Evolutionary conservation across 35 echinoderm and acorn worm genomes (phyloP).

Genomic region (Anneissia japonica): DNA sequence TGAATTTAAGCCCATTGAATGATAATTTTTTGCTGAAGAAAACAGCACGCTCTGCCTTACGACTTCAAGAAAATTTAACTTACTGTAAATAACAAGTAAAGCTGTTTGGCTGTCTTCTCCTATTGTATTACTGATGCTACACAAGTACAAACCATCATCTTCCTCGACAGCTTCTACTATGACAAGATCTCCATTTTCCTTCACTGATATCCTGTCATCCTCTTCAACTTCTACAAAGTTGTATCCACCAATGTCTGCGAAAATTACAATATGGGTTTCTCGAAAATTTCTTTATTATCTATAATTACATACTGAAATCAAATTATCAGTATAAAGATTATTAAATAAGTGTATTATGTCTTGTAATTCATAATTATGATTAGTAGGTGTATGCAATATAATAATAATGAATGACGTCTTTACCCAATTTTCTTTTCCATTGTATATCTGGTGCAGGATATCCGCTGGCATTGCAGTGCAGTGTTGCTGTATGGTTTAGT

Average conservation of each 20-base stretch:
- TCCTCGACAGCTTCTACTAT: slow-evolving; percentile 61
- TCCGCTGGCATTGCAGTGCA: neutral
- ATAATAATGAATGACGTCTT: no score
- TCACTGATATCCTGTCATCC: slow-evolving; percentile 36
- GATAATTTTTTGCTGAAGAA: no score
- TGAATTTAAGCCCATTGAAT: no score
- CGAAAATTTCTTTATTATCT: no score
- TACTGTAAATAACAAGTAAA: slow-evolving; percentile 73
- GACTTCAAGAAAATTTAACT: slow-evolving; percentile 27
- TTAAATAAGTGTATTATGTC: no score
- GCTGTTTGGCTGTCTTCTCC: slow-evolving; percentile 73
- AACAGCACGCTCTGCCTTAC: no score
- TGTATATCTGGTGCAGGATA: neutral
- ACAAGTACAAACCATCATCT: slow-evolving; percentile 68
- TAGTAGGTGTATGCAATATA: no score
- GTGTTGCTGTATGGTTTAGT: neutral
- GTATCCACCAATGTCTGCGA: neutral
- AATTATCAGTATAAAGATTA: no score
- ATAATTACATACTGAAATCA: no score
- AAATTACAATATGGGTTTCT: no score
- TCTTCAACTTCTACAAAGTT: neutral
- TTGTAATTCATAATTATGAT: no score
- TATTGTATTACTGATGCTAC: slow-evolving; percentile 60
- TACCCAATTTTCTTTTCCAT: slow-evolving; percentile 1
- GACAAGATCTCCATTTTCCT: slow-evolving; percentile 57